phyloP scores from a whole-genome alignment of 2,797 vertebrate genomes.

The Schizopygopsis pylzovi region DNA sequence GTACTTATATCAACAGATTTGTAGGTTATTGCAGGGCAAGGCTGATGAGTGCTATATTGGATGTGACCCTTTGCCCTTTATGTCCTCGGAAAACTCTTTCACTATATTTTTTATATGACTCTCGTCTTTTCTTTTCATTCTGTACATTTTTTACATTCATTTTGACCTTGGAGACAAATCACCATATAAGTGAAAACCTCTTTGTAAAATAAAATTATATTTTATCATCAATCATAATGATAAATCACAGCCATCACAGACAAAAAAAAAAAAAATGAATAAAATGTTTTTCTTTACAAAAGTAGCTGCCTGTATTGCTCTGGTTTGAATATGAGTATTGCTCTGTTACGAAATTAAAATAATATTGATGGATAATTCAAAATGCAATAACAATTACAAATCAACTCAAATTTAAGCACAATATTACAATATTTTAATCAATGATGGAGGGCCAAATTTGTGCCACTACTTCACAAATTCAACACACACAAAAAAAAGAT shows the following conservation, averaged over 20 bases:
- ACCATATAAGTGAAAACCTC: not conserved
- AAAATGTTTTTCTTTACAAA: not conserved
- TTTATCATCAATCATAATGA: not conserved
- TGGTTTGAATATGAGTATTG: not conserved
- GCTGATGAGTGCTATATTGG: slow-evolving; percentile 17
- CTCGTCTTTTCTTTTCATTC: not conserved
- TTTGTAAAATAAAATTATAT: not conserved
- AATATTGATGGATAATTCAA: too few relatives aligned
- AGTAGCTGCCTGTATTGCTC: not conserved
- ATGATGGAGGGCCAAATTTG: not conserved
- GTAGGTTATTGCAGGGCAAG: slow-evolving; percentile 27
- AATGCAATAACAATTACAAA: not conserved
- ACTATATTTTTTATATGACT: not conserved
- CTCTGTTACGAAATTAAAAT: too few relatives aligned
- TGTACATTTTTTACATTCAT: not conserved
- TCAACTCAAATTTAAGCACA: not conserved
- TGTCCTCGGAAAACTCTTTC: not conserved
- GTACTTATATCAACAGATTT: slow-evolving; percentile 33
- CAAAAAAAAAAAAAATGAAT: too few relatives aligned
- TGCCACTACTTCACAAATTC: not conserved
- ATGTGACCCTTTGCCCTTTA: not conserved
- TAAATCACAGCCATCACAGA: not conserved
- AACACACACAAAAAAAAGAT: not conserved
- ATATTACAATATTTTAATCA: not conserved
- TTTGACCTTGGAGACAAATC: not conserved